A percentile compares a stretch with the other conserved stretches of the same genome.
These are phyloP conservation scores for Pygocentrus nattereri DNA, from an alignment of 2,797 vertebrate genomes.

Conservation along the genomic window DNA sequence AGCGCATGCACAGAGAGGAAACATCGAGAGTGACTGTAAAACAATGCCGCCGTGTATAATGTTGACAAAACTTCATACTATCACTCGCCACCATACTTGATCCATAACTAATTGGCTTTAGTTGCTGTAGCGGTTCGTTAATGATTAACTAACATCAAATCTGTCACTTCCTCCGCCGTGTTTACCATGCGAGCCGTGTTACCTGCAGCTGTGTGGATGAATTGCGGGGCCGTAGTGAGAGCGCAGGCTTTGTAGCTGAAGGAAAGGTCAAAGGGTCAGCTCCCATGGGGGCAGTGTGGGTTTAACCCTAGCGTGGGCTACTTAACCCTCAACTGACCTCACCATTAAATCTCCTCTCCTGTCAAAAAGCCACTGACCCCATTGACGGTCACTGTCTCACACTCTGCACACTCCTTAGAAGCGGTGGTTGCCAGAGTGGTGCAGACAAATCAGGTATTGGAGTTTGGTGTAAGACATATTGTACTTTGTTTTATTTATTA, in stretches of 20 bases:
- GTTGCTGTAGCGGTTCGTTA: conserved; percentile 19
- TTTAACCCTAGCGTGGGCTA: conserved; percentile 50
- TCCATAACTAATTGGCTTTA: conserved; percentile 14
- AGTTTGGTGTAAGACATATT: too few species aligned
- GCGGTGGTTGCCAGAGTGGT: conserved; percentile 11
- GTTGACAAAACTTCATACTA: background rate
- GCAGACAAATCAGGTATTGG: background rate
- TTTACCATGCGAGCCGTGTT: conserved; percentile 29
- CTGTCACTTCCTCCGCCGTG: conserved; percentile 21
- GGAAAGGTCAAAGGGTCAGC: conserved; percentile 49
- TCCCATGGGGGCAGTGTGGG: conserved; percentile 53
- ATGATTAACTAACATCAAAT: conserved; percentile 28
- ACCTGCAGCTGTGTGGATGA: conserved; percentile 25
- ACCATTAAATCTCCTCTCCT: conserved; percentile 50
- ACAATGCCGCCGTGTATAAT: background rate
- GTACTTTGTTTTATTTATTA: too few species aligned
- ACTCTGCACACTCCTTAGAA: background rate
- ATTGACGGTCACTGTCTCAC: background rate
- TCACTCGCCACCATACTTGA: background rate
- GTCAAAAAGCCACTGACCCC: conserved; percentile 32
- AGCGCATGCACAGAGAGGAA: too few species aligned
- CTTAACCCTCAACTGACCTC: conserved; percentile 56
- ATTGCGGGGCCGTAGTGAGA: conserved; percentile 3
- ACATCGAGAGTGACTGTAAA: background rate
- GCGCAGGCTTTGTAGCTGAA: conserved; percentile 26